Percentiles rank a stretch among this genome's conserved stretches.
These are phyloP conservation scores for Catostomus latipinnis DNA, from an alignment of 2,797 vertebrate species.

Conservation along the genomic window DNA sequence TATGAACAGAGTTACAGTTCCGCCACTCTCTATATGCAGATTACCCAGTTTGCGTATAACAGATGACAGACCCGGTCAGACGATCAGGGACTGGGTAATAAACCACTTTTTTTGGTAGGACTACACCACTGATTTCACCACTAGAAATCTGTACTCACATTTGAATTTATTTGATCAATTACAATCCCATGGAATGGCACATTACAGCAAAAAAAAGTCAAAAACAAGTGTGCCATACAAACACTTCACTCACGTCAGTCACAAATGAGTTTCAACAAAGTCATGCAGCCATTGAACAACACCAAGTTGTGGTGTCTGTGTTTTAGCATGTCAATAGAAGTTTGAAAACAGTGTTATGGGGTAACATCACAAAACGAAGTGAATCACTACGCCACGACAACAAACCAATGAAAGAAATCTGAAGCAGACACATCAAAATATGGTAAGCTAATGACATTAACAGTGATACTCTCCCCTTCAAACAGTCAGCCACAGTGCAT, in stretches of 20 bases:
- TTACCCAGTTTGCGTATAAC: too few relatives aligned
- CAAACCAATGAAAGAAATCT: constrained; percentile 56
- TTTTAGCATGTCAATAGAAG: constrained; percentile 39
- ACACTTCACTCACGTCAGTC: constrained; percentile 42
- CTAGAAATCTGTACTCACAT: neutral
- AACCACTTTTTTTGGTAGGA: too few relatives aligned
- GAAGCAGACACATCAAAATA: constrained; percentile 50
- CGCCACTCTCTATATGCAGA: too few relatives aligned
- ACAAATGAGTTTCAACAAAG: constrained; percentile 53
- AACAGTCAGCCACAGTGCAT: constrained; percentile 53
- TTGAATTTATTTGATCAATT: neutral
- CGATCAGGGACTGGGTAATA: too few relatives aligned
- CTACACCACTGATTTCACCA: neutral
- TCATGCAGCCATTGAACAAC: constrained; percentile 61
- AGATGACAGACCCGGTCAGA: too few relatives aligned
- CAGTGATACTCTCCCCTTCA: constrained; percentile 47
- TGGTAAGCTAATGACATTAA: constrained; percentile 7
- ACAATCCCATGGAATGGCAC: constrained; percentile 4
- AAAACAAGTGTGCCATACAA: constrained; percentile 26
- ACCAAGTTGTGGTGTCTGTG: constrained; percentile 40
- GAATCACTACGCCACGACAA: constrained; percentile 54
- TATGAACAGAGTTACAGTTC: too few relatives aligned
- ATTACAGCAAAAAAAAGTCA: constrained; percentile 22
- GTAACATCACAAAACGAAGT: constrained; percentile 58
- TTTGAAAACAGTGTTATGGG: constrained; percentile 54